Evolutionary conservation across 2,113 vertebrate genomes (phyloP).

Genomic region (Agelaius phoeniceus): DNA sequence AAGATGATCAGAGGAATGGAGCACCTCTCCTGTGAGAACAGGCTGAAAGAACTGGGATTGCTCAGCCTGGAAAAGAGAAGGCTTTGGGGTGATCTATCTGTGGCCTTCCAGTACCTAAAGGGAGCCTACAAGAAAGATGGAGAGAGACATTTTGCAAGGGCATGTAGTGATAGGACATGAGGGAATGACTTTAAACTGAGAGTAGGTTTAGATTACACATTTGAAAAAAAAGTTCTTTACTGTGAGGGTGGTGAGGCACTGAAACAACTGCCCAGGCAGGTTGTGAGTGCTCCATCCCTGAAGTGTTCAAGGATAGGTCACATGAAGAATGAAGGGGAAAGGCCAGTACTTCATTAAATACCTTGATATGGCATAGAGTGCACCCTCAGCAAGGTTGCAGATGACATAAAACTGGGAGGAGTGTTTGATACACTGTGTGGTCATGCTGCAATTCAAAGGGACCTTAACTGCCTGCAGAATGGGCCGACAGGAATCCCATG

Average conservation of each 20-base stretch:
- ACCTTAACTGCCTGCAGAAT: neutral
- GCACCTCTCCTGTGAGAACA: neutral
- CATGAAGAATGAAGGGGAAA: neutral
- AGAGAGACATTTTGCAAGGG: neutral
- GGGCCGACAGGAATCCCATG: neutral
- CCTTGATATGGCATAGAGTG: neutral
- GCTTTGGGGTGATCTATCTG: neutral
- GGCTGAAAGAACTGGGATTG: neutral
- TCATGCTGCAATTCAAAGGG: neutral
- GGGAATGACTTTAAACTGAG: neutral
- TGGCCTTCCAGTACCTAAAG: neutral
- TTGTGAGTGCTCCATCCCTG: neutral
- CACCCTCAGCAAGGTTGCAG: neutral
- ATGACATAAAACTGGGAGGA: neutral
- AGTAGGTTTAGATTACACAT: neutral
- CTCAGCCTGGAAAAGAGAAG: neutral
- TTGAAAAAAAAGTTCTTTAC: neutral
- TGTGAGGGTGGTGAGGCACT: neutral
- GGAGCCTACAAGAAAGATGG: neutral
- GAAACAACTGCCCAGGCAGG: neutral
- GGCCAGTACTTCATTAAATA: neutral
- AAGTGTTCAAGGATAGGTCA: neutral
- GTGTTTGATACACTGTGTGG: too few relatives aligned
- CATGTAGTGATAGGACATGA: neutral
- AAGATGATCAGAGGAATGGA: neutral